Conservation (phyloP, 2,888 invertebrate genomes). For the Polymixis lichenea region DNA sequence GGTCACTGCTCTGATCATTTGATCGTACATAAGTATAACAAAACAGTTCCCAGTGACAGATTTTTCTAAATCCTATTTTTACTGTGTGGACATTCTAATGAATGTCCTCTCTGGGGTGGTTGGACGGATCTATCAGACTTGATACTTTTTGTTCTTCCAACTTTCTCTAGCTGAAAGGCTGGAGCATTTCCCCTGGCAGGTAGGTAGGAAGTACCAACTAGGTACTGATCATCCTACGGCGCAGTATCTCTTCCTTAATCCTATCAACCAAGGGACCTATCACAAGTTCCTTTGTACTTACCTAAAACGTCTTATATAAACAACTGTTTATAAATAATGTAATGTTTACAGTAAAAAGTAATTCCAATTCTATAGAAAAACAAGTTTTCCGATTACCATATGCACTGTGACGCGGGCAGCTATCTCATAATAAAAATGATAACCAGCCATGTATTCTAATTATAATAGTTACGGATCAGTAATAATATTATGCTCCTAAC, state of each 20-base stretch:
- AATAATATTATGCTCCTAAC: conserved; percentile 4
- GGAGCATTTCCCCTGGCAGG: background rate
- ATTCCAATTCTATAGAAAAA: background rate
- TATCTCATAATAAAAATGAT: conserved; percentile 8
- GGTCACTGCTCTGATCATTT: background rate
- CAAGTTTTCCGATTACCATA: background rate
- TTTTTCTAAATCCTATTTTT: background rate
- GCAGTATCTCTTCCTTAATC: background rate
- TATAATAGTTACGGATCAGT: background rate
- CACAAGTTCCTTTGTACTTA: background rate
- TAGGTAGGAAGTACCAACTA: background rate
- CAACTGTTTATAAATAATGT: background rate
- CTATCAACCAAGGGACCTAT: background rate
- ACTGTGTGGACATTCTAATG: background rate
- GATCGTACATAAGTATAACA: background rate
- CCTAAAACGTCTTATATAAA: background rate
- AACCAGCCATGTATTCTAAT: conserved; percentile 4
- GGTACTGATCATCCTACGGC: background rate
- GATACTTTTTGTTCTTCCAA: background rate
- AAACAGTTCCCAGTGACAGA: background rate
- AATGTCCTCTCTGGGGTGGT: background rate
- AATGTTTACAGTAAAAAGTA: background rate
- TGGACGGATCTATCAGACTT: background rate
- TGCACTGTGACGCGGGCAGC: background rate
- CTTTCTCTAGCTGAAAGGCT: background rate